Conservation (phyloP, 2,888 invertebrate genomes). For the Scaptomyza caliginosa region DNA sequence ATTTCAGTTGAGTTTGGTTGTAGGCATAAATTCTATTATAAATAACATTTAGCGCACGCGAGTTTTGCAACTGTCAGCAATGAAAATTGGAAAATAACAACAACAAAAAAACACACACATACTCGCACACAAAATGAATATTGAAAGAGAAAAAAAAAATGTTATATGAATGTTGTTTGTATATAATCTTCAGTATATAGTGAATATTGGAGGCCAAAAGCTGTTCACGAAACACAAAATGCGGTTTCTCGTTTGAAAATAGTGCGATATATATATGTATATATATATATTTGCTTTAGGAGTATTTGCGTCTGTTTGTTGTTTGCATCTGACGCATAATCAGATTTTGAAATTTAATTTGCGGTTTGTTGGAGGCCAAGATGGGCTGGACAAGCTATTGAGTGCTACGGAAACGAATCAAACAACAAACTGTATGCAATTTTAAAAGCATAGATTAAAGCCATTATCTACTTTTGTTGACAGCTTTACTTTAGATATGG, state of each 20-base stretch:
- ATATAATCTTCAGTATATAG: slow-evolving; percentile 13
- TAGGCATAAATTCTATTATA: slow-evolving; percentile 77
- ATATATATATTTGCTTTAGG: slow-evolving; percentile 10
- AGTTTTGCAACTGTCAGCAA: slow-evolving; percentile 74
- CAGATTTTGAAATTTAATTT: slow-evolving; percentile 71
- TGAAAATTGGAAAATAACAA: slow-evolving; percentile 58
- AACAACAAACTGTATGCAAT: background rate
- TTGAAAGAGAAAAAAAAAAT: slow-evolving; percentile 6
- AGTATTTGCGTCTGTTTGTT: slow-evolving; percentile 11
- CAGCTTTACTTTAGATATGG: background rate
- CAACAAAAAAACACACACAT: background rate
- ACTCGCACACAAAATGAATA: slow-evolving; percentile 24
- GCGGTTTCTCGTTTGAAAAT: slow-evolving; percentile 72
- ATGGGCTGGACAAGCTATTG: slow-evolving; percentile 28
- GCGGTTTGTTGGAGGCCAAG: slow-evolving; percentile 34
- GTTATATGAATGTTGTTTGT: slow-evolving; percentile 1
- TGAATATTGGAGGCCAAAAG: slow-evolving; percentile 21
- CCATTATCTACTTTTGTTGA: background rate
- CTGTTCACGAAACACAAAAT: slow-evolving; percentile 59
- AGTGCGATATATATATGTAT: slow-evolving; percentile 15
- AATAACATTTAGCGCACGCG: slow-evolving; percentile 70
- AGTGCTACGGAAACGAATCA: slow-evolving; percentile 22
- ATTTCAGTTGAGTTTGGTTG: slow-evolving; percentile 17
- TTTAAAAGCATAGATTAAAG: background rate
- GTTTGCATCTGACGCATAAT: slow-evolving; percentile 64